These are phyloP conservation scores for Iphiclides podalirius DNA, from an alignment of 2,888 invertebrate genomes.

Conservation along the genomic window DNA sequence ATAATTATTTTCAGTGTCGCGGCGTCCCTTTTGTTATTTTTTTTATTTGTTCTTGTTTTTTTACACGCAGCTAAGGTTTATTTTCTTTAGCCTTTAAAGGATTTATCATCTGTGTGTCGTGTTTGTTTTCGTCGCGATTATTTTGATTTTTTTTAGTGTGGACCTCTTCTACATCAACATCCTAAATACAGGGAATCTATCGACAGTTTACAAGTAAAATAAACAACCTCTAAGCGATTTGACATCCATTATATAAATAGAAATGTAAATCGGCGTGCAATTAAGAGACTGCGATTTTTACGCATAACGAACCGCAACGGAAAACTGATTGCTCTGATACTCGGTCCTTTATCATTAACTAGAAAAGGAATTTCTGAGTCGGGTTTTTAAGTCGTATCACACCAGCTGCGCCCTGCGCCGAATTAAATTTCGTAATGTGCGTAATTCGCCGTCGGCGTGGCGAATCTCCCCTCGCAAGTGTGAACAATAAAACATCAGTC, in stretches of 20 bases:
- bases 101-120: not conserved
- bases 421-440: constrained; percentile 48
- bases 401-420: constrained; percentile 35
- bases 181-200: too few relatives aligned
- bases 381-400: constrained; percentile 8
- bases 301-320: too few relatives aligned
- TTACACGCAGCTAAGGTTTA: constrained; percentile 6
- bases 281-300: too few relatives aligned
- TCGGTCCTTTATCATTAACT: too few relatives aligned
- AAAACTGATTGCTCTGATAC: too few relatives aligned
- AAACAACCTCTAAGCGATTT: too few relatives aligned
- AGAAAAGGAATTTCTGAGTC: too few relatives aligned
- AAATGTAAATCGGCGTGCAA: too few relatives aligned
- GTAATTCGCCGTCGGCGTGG: constrained; percentile 54
- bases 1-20: constrained; percentile 20
- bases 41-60: constrained; percentile 12
- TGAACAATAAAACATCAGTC: constrained; percentile 48
- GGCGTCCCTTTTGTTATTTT: constrained; percentile 13
- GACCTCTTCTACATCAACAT: too few relatives aligned
- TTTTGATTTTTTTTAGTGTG: too few relatives aligned
- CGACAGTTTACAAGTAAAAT: too few relatives aligned
- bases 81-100: not conserved
- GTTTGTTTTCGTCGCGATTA: not conserved
- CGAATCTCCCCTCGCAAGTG: constrained; percentile 55
- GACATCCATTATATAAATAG: too few relatives aligned